These are phyloP conservation scores for Plutomurus gul DNA, from an alignment of 1,140 invertebrate genomes.

Conservation along the genomic window DNA sequence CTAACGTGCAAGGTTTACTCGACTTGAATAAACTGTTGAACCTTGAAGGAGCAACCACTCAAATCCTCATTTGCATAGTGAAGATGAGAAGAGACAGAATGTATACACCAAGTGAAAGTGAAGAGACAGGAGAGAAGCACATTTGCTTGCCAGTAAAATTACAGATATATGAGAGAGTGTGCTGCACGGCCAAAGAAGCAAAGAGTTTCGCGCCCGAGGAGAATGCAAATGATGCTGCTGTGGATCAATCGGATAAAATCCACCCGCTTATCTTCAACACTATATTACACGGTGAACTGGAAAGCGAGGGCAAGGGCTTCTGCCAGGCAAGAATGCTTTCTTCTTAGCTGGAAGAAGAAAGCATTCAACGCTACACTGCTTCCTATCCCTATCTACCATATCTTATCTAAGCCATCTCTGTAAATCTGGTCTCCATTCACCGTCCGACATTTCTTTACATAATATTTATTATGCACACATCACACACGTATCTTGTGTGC, in stretches of 20 bases:
- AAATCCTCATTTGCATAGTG: slow-evolving; percentile 6
- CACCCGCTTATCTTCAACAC: neutral
- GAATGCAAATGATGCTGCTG: neutral
- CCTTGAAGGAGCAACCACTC: neutral
- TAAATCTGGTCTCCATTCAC: too few relatives aligned
- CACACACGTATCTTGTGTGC: too few relatives aligned
- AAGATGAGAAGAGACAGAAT: neutral
- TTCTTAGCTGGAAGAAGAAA: too few relatives aligned
- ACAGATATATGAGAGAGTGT: too few relatives aligned
- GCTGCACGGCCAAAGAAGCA: neutral
- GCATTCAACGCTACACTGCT: too few relatives aligned
- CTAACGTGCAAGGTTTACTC: neutral
- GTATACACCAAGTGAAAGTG: neutral
- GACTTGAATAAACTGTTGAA: neutral
- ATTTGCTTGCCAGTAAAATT: neutral
- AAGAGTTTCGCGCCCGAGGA: neutral
- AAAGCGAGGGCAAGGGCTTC: too few relatives aligned
- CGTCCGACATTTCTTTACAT: too few relatives aligned
- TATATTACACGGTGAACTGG: too few relatives aligned
- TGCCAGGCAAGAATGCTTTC: too few relatives aligned
- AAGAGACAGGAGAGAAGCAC: neutral
- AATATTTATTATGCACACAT: too few relatives aligned
- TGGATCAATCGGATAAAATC: neutral
- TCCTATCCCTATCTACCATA: too few relatives aligned
- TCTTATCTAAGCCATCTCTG: too few relatives aligned